Percentiles rank a stretch among this genome's conserved stretches.
phyloP scores from a whole-genome alignment of 2,888 invertebrate genomes.

The Philereme vetulata region DNA sequence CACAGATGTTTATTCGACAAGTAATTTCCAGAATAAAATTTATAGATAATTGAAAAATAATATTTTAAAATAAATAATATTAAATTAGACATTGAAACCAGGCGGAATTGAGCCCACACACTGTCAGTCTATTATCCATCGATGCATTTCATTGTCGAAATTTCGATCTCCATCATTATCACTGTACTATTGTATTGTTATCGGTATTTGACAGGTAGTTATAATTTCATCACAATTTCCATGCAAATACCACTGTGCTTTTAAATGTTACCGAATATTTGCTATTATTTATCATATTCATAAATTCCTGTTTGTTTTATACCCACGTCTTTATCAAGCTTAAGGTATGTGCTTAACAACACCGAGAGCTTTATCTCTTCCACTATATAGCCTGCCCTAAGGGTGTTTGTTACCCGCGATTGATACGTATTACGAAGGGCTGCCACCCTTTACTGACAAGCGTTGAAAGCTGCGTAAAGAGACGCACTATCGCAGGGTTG shows the following conservation, averaged over 20 bases:
- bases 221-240: background rate
- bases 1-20: no score
- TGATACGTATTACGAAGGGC: slow-evolving; percentile 52
- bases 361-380: slow-evolving; percentile 67
- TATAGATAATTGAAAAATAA: no score
- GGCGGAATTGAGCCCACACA: no score
- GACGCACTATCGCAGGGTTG: slow-evolving; percentile 1
- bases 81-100: no score
- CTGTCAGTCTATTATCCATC: no score
- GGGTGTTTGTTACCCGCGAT: slow-evolving; percentile 64
- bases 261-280: background rate
- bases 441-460: slow-evolving; percentile 15
- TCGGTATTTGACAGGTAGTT: background rate
- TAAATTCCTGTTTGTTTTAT: slow-evolving; percentile 11
- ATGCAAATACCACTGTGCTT: no score
- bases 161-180: no score
- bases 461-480: slow-evolving; percentile 4
- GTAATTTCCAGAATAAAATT: no score
- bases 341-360: slow-evolving; percentile 29
- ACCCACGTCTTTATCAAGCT: slow-evolving; percentile 30
- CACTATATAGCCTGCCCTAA: slow-evolving; percentile 61
- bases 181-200: background rate
- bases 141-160: no score
- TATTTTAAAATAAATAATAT: no score
- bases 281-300: background rate